Conservation (phyloP, 2,113 vertebrate species). For the Gadus macrocephalus region DNA sequence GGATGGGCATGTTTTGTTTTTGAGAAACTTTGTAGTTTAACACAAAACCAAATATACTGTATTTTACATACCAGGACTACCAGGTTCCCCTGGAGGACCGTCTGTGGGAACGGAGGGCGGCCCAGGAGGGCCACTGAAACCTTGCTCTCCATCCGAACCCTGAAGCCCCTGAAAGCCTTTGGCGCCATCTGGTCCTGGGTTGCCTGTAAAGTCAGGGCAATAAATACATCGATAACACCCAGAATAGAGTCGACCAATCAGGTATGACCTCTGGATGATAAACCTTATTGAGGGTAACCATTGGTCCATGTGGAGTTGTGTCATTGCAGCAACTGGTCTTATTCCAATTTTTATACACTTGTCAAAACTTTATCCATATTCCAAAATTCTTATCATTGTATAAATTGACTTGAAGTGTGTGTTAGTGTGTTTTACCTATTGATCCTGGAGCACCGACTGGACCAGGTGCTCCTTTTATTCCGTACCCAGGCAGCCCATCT, state of each 20-base stretch:
- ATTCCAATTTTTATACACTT: no score
- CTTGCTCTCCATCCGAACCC: slow-evolving; percentile 51
- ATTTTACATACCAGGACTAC: slow-evolving; percentile 37
- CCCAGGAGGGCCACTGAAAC: slow-evolving; percentile 37
- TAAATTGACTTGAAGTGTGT: background rate
- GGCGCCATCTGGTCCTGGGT: slow-evolving; percentile 40
- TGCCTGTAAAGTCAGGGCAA: slow-evolving; percentile 34
- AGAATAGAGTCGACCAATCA: no score
- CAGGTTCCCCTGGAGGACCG: slow-evolving; percentile 36
- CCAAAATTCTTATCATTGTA: background rate
- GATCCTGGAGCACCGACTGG: slow-evolving; percentile 47
- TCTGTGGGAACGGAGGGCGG: fast-evolving
- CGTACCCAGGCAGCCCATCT: slow-evolving; percentile 42
- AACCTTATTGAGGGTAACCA: no score
- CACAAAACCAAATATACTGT: background rate
- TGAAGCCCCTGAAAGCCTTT: slow-evolving; percentile 41
- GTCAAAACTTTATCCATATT: background rate
- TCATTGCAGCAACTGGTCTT: no score
- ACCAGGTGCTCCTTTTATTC: slow-evolving; percentile 51
- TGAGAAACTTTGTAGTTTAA: background rate
- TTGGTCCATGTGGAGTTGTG: no score
- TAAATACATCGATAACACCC: no score
- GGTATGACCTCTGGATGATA: no score
- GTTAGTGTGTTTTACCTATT: slow-evolving; percentile 41
- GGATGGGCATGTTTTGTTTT: no score